Conservation (phyloP, 2,113 vertebrate genomes). For the Elephas maximus region DNA sequence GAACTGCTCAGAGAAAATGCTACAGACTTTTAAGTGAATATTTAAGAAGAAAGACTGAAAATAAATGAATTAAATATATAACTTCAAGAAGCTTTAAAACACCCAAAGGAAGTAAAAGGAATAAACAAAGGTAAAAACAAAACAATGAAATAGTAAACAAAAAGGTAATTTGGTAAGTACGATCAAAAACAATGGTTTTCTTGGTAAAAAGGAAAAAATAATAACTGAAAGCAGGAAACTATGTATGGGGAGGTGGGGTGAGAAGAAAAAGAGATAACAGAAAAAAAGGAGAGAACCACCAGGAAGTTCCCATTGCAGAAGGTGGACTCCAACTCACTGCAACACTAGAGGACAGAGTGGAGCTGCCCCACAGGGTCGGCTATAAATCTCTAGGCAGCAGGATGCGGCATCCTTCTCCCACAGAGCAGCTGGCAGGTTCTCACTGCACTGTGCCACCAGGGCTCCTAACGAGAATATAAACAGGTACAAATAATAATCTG, state of each 20-base stretch:
- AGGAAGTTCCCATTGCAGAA: not conserved
- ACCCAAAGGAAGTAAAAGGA: constrained; percentile 1
- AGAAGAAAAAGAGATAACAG: not conserved
- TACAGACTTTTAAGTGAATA: not conserved
- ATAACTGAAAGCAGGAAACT: not conserved
- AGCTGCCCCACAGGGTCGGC: not conserved
- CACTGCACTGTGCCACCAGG: too few relatives aligned
- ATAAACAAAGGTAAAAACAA: not conserved
- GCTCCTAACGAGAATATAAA: too few relatives aligned
- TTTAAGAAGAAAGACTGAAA: constrained; percentile 47
- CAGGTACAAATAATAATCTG: too few relatives aligned
- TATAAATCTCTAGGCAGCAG: not conserved
- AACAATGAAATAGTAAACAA: not conserved
- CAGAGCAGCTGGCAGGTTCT: too few relatives aligned
- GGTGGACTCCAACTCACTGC: too few relatives aligned
- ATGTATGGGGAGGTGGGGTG: not conserved
- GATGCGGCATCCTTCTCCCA: too few relatives aligned
- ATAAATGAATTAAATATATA: not conserved
- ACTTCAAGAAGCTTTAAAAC: not conserved
- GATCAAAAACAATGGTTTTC: not conserved
- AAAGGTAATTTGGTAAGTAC: not conserved
- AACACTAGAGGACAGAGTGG: too few relatives aligned
- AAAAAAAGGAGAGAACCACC: not conserved
- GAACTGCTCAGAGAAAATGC: not conserved
- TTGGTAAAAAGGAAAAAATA: not conserved